A percentile compares a stretch with the other conserved stretches of the same genome.
phyloP scores from a whole-genome alignment of 2,113 vertebrate species.

The Cromileptes altivelis region DNA sequence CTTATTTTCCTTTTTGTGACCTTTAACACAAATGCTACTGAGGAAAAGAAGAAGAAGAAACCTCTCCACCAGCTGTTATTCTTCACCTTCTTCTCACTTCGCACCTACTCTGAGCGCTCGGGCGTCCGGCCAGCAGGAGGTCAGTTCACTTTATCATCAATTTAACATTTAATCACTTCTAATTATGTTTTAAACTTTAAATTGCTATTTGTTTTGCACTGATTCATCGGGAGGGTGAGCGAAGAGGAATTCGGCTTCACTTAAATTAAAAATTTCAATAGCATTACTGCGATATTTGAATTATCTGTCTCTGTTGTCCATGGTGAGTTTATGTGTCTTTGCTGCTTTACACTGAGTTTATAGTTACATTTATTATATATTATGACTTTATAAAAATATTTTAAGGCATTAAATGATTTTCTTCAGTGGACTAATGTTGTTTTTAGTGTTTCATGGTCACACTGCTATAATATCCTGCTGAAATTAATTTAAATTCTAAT shows the following conservation, averaged over 20 bases:
- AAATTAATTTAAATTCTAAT: neutral
- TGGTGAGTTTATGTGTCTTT: neutral
- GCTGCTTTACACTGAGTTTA: neutral
- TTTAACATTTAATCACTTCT: conserved; percentile 7
- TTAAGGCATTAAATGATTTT: neutral
- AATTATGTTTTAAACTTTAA: fast-evolving
- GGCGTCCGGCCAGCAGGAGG: conserved; percentile 45
- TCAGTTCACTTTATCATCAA: conserved; percentile 25
- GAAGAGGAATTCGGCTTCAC: conserved; percentile 29
- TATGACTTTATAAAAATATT: neutral
- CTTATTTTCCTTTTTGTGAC: fast-evolving
- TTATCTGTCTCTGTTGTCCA: neutral
- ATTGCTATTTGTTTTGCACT: fast-evolving
- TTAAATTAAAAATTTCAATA: neutral
- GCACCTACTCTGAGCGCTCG: conserved; percentile 19
- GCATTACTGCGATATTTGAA: neutral
- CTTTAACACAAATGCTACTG: conserved; percentile 17
- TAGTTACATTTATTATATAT: neutral
- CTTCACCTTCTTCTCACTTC: neutral
- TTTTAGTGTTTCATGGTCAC: neutral
- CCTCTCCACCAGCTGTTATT: conserved; percentile 21
- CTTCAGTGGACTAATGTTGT: neutral
- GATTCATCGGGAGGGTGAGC: fast-evolving
- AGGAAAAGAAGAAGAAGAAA: neutral
- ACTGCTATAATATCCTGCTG: neutral